A percentile compares a stretch with the other conserved stretches of the same genome.
These are phyloP conservation scores for Myrmecophaga tridactyla DNA, from an alignment of 2,113 vertebrate species.

Conservation along the genomic window DNA sequence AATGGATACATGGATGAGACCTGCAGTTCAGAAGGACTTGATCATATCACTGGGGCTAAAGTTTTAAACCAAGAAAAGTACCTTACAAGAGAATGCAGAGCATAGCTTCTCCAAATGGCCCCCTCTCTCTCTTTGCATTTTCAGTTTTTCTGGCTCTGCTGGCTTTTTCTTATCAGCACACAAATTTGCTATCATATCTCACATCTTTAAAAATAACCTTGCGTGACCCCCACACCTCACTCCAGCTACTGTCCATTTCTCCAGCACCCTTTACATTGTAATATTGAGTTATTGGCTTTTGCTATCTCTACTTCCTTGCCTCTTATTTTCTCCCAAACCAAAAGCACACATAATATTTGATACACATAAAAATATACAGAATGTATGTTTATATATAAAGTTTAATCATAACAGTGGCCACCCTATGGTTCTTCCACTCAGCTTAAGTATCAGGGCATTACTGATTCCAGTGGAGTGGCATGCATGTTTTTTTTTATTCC, in stretches of 20 bases:
- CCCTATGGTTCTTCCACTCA: background rate
- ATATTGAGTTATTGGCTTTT: background rate
- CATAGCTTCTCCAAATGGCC: background rate
- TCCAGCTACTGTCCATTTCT: background rate
- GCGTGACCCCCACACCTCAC: background rate
- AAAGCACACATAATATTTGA: background rate
- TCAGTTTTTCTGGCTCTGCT: background rate
- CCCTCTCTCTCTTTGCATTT: background rate
- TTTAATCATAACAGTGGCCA: background rate
- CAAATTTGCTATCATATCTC: background rate
- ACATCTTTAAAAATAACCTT: background rate
- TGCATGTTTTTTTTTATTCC: background rate
- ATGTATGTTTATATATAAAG: background rate
- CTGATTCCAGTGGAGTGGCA: background rate
- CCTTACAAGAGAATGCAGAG: background rate
- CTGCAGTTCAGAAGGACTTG: background rate
- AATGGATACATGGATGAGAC: background rate
- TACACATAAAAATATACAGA: background rate
- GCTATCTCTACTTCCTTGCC: background rate
- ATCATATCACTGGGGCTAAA: background rate
- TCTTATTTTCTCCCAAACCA: background rate
- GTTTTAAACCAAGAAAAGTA: background rate
- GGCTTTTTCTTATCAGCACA: background rate
- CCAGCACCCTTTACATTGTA: background rate
- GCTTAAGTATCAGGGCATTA: background rate